Base-by-base conservation (phyloP, 53 echinoderm and acorn worm genomes). In the Apostichopus leukothele region DNA sequence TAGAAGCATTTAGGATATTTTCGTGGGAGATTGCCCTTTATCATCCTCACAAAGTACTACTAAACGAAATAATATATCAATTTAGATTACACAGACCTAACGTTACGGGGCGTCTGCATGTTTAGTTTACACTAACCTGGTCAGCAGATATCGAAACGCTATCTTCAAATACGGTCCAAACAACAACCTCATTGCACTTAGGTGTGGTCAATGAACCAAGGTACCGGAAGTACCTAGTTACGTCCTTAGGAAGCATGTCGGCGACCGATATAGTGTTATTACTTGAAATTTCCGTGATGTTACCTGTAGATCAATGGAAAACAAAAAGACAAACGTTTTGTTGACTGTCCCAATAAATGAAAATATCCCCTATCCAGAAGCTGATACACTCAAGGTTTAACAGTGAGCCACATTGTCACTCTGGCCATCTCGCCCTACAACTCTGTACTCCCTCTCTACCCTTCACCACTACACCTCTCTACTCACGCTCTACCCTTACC, bases 191-290 rank as follows among this genome's bases (percentile, higher is more conserved):
- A 51, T 94, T 80, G 60, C 94, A 94, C 0, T 71, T 75, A 9
- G 96, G 96, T 77, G 96, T 96, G 3, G 96, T 96, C 73, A 94
- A 79, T 5, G 96, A 96, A 59, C 96, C 96, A 7, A 88, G 55
- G 91, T 96, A 96, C 11, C 94, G 91, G 88, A 76, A 94, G 57
- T 75, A 94, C 52, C 25, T 61, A 10, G 75, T 67, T 9, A 84
- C 13, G 68, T 91, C 91, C 5, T 19, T 67, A 7, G 89, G 89
- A 8, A 89, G 89, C 27, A 89, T 5, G 67, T 86, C 52, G 16
- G 51, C n/a, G 5, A 86, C 86, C 7, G 86, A 86, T 26, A 86
- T 60, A 4, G 84, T 84, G 39, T 20, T 23, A 23, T 86, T 86
- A 18, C 6, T n/a, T 1, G 18, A 4, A 19, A 57, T 10, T 57